Evolutionary conservation across 2,113 vertebrate genomes (phyloP).

Genomic region (Scomber japonicus): DNA sequence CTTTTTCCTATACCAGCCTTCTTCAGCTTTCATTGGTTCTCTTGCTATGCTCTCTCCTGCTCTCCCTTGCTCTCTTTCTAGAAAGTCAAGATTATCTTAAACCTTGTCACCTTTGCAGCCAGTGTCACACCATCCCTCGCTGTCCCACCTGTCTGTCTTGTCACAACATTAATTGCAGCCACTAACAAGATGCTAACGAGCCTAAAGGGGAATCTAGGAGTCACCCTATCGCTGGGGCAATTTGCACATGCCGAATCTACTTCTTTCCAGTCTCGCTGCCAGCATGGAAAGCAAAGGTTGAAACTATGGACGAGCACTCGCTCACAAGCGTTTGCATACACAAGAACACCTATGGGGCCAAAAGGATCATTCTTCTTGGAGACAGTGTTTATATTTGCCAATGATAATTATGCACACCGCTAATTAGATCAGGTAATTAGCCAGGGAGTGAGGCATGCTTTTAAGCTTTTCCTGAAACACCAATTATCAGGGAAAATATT

Average conservation of each 20-base stretch:
- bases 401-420: conserved; percentile 46
- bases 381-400: conserved; percentile 14
- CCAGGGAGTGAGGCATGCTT: conserved; percentile 10
- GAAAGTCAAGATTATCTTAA: neutral
- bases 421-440: conserved; percentile 58
- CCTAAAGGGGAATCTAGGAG: conserved; percentile 27
- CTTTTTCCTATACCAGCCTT: too few relatives aligned
- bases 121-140: neutral
- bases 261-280: conserved; percentile 41
- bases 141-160: conserved; percentile 33
- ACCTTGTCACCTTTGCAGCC: conserved; percentile 25
- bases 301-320: conserved; percentile 2
- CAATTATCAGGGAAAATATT: conserved; percentile 4
- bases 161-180: conserved; percentile 50
- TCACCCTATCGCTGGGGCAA: conserved; percentile 41
- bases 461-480: conserved; percentile 28
- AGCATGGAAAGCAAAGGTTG: conserved; percentile 34
- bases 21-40: neutral
- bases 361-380: conserved; percentile 31
- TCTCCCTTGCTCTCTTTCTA: neutral
- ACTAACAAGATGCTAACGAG: conserved; percentile 66
- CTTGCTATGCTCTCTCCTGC: neutral
- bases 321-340: neutral
- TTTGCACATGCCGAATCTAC: conserved; percentile 53
- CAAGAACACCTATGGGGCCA: conserved; percentile 27